Evolutionary conservation across 2,113 vertebrate genomes (phyloP).

Genomic region (Echinops telfairi): DNA sequence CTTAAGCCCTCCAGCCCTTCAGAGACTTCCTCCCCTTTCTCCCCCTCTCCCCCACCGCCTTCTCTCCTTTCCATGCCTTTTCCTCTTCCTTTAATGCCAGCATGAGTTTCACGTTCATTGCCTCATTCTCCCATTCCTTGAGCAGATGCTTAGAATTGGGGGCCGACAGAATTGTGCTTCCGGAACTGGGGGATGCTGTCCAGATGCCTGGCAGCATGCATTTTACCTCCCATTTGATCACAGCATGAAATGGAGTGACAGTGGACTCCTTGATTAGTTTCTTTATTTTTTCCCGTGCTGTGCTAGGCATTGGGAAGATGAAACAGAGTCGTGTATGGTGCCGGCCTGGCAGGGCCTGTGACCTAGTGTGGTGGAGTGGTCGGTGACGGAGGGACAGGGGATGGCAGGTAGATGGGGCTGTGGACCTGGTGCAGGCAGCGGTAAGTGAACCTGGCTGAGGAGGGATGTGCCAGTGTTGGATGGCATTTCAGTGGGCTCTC

Average conservation of each 20-base stretch:
- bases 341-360: neutral
- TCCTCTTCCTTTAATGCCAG: neutral
- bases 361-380: neutral
- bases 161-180: neutral
- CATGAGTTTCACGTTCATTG: neutral
- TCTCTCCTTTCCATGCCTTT: no score
- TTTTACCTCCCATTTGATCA: neutral
- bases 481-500: conserved; percentile 7
- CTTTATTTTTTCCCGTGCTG: neutral
- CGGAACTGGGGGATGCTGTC: neutral
- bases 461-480: neutral
- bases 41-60: no score
- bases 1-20: neutral
- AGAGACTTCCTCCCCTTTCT: neutral
- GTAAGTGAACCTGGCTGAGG: neutral
- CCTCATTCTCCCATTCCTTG: neutral
- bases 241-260: neutral
- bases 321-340: neutral
- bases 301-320: neutral
- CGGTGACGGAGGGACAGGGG: neutral
- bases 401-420: no score
- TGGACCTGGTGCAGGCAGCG: neutral
- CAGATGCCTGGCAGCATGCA: neutral
- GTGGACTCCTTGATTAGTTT: neutral
- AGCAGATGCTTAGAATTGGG: conserved; percentile 24